Evolutionary conservation across 2,113 vertebrate species (phyloP), one percentile per base, ranked within the genome.

Genomic region (Alectura lathami): DNA sequence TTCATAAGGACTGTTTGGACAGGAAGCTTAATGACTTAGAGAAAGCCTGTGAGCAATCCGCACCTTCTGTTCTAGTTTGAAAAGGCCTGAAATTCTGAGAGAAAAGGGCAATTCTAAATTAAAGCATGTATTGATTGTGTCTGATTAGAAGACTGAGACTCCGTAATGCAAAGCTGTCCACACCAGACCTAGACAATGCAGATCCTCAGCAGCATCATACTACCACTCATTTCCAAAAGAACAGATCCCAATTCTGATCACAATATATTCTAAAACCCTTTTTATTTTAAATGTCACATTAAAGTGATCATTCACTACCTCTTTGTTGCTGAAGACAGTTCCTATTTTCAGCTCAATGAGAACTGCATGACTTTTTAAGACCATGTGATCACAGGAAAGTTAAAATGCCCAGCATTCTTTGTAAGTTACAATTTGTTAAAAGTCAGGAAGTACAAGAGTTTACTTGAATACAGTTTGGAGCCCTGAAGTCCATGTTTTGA

Each of bases 1-100:
- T 53, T 85, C 68, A 76, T 1, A 27, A 40, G 30, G 45, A 77
- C 93, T 95, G 57, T 83, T 92, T 64, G 59, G 53, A 69, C 66
- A 88, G 87, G 81, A 94, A 96, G 43, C 62, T 94, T 92, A 63
- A 94, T 53, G 82, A 63, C 66, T 94, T 92, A 83, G 86, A 94
- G 84, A 76, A 96, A 93, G 83, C 68, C 95, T 92, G 53, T 59
- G 87, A 91, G 84, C 83, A 80, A 87, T 74, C 56, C 75, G 78
- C 32, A 76, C 59, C 82, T 79, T 91, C 64, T 92, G 92, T 50
- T 95, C 69, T 91, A 77, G 56, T 76, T 70, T 79, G 82, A 86
- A 67, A 94, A 76, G 62, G 59, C 81, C 30, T 83, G 45, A 88
- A 95, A 74, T 87, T 93, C 60, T 92, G 76, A 47, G 45, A 67